Evolutionary conservation across 2,113 vertebrate genomes (phyloP).

Genomic region (Crypturellus undulatus): DNA sequence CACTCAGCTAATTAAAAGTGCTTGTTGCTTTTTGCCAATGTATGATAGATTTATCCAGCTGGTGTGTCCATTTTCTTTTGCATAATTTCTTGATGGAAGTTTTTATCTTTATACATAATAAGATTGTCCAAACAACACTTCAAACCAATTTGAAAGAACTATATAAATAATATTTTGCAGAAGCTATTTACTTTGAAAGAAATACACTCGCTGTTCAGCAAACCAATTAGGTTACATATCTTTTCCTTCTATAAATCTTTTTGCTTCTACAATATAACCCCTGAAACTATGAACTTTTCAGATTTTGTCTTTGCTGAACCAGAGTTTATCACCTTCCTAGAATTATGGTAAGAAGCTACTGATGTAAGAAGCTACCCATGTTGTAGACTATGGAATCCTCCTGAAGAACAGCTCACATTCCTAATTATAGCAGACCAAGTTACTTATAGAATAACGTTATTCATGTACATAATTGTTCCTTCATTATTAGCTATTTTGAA

Average conservation of each 20-base stretch:
- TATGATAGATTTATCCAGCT: constrained; percentile 96
- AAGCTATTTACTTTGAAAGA: constrained; percentile 65
- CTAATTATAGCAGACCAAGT: background rate
- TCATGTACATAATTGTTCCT: background rate
- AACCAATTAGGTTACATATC: constrained; percentile 15
- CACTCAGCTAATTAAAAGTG: constrained; percentile 99
- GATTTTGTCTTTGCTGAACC: background rate
- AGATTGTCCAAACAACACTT: constrained; percentile 82
- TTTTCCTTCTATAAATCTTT: no score
- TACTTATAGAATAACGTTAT: background rate
- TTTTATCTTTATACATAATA: constrained; percentile 84
- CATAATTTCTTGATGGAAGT: constrained; percentile 84
- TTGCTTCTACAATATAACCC: background rate
- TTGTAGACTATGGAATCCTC: background rate
- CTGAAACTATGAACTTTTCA: background rate
- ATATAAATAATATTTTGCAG: constrained; percentile 76
- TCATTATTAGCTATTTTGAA: background rate
- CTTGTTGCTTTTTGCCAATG: constrained; percentile 80
- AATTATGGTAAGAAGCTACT: background rate
- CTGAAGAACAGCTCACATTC: background rate
- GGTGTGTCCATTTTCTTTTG: constrained; percentile 85
- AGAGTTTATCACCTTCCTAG: background rate
- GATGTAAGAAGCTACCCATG: background rate
- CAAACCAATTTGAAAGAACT: constrained; percentile 70
- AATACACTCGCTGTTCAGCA: constrained; percentile 31